Base-by-base conservation (phyloP, 2,797 vertebrate species). In the Hippocampus kuda region DNA sequence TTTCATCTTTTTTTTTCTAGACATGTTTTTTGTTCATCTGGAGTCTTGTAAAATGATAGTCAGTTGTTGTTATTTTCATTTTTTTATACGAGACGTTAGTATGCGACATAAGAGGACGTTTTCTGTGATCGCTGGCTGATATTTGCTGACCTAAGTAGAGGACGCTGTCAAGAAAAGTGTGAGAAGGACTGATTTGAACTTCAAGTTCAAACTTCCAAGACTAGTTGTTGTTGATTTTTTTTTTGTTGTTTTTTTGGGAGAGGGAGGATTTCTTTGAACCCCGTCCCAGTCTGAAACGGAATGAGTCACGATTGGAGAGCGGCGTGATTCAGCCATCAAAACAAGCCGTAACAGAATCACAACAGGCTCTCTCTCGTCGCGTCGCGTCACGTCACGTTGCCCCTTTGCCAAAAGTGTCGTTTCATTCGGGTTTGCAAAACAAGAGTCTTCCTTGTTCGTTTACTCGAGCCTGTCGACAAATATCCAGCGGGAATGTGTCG, bases 301-400 rank as follows among this genome's bases (percentile, higher is more conserved):
- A 75, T 88, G 85, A 91, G 83, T 89, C 87, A 89, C 4, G 30
- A 68, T 70, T 74, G 69, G 68, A 46, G 68, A 75, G 75, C 68
- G 73, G 70, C 66, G 27, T 87, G 86, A 88, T 75, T 88, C 85
- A 89, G 75, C 85, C 75, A 78, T 75, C 72, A 70, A 70, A 57
- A 60, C 26, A 22, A 81, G 61, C 75, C 77, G 71, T 65, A 79
- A 82, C 78, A 71, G 8, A 68, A 57, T 70, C 63, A 73, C 26
- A 63, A 24, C 69, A 73, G 71, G 70, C 67, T 67, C 44, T 51
- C 41, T 65, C 68, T 56, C 49, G 26, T 48, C 68, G 70, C 65
- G 62, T 68, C 27, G 68, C 62, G 41, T 68, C 53, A 69, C 65
- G 62, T 68, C 27, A 69, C 62, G 41, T 68, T 53, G 53, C 34